Percentiles rank a stretch among this genome's conserved stretches.
Evolutionary conservation across 2,888 invertebrate species (phyloP).

Genomic region (Marasmarcha lunaedactyla): DNA sequence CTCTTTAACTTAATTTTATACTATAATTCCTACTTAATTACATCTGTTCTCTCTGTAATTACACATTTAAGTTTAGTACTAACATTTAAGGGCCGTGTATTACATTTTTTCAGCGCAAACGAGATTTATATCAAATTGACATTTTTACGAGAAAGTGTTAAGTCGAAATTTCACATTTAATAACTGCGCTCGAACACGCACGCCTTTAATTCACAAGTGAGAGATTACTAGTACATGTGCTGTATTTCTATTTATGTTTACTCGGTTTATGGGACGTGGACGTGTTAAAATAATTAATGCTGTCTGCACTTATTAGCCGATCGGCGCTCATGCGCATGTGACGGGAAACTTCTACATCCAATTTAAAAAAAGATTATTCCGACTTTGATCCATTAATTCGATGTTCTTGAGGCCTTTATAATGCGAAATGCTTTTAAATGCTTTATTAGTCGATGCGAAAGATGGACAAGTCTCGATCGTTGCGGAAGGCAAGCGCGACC

Average conservation of each 20-base stretch:
- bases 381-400: too few species aligned
- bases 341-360: too few species aligned
- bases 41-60: too few species aligned
- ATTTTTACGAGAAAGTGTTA: background rate
- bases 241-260: background rate
- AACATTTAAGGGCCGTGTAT: background rate
- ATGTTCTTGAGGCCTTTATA: background rate
- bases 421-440: too few species aligned
- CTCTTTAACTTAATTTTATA: too few species aligned
- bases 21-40: too few species aligned
- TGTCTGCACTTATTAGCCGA: background rate
- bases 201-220: background rate
- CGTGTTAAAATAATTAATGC: background rate
- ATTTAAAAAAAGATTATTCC: too few species aligned
- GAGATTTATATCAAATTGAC: background rate
- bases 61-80: too few species aligned
- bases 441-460: too few species aligned
- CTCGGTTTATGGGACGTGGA: background rate
- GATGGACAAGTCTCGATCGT: constrained; percentile 2
- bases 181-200: background rate
- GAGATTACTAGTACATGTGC: background rate
- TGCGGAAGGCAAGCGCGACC: constrained; percentile 40
- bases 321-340: too few species aligned
- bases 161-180: background rate
- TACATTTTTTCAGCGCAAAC: background rate